Evolutionary conservation across 2,797 vertebrate species (phyloP).

Genomic region (Lacerta agilis): DNA sequence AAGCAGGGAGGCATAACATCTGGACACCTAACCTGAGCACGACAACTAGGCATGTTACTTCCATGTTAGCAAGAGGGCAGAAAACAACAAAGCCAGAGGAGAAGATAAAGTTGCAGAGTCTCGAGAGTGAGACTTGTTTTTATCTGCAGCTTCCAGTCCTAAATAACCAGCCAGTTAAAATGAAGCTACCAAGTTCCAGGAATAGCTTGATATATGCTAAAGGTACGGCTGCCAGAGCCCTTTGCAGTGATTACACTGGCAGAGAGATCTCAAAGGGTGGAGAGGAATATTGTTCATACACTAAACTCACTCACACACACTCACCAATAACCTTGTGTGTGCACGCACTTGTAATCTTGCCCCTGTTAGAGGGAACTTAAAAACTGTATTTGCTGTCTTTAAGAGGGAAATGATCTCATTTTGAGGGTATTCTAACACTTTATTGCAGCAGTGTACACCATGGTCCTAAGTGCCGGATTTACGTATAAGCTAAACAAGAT

Average conservation of each 20-base stretch:
- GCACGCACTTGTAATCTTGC: too few relatives aligned
- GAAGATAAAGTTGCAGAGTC: neutral
- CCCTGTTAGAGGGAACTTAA: too few relatives aligned
- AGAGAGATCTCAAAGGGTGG: neutral
- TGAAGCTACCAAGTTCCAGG: neutral
- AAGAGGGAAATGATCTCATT: too few relatives aligned
- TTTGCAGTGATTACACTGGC: neutral
- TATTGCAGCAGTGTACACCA: too few relatives aligned
- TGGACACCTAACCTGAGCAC: slow-evolving; percentile 59
- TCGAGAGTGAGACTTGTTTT: neutral
- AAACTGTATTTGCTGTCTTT: too few relatives aligned
- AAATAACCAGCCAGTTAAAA: neutral
- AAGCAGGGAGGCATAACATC: slow-evolving; percentile 60
- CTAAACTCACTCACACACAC: too few relatives aligned
- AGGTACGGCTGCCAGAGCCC: neutral
- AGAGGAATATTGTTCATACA: too few relatives aligned
- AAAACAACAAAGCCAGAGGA: neutral
- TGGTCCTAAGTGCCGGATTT: too few relatives aligned
- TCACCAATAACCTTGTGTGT: too few relatives aligned
- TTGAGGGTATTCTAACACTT: too few relatives aligned
- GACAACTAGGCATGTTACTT: neutral
- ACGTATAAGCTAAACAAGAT: too few relatives aligned
- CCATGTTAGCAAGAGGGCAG: neutral
- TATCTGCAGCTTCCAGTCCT: neutral
- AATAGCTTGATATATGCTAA: neutral